Evolutionary conservation across 2,113 vertebrate genomes (phyloP).

Genomic region (Noturus placidus): DNA sequence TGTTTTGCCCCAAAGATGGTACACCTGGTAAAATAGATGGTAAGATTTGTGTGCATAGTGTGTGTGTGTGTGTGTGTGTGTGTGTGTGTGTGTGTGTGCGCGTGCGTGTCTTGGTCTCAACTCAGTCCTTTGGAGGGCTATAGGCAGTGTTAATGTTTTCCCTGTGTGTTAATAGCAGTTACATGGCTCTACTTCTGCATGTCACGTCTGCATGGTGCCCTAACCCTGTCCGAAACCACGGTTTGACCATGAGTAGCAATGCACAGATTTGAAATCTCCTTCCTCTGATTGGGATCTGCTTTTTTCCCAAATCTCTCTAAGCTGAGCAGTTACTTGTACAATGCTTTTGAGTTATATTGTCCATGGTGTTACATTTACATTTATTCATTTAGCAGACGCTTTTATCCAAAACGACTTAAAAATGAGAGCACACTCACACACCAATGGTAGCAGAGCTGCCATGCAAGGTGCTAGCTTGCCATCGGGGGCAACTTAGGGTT

Average conservation of each 20-base stretch:
- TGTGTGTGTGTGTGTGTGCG: slow-evolving; percentile 80
- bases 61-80: slow-evolving; percentile 79
- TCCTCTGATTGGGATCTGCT: not conserved
- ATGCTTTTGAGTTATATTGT: not conserved
- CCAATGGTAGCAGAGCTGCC: too few relatives aligned
- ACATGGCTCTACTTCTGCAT: slow-evolving; percentile 43
- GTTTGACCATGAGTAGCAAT: slow-evolving; percentile 32
- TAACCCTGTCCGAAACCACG: not conserved
- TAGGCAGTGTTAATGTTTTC: slow-evolving; percentile 31
- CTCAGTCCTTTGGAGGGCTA: slow-evolving; percentile 23
- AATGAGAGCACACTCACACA: too few relatives aligned
- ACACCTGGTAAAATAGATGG: slow-evolving; percentile 91
- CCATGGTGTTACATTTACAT: too few relatives aligned
- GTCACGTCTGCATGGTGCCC: slow-evolving; percentile 49
- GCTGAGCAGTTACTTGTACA: not conserved
- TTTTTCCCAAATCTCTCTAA: not conserved
- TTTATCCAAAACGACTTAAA: too few relatives aligned
- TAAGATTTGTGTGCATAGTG: slow-evolving; percentile 87
- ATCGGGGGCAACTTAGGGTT: too few relatives aligned
- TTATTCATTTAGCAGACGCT: too few relatives aligned
- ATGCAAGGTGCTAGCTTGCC: too few relatives aligned
- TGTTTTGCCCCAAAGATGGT: slow-evolving; percentile 92
- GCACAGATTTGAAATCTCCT: not conserved
- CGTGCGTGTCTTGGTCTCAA: slow-evolving; percentile 49
- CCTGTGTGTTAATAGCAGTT: slow-evolving; percentile 31